phyloP scores from a whole-genome alignment of 2,888 invertebrate species.

The Sesamia inferens region DNA sequence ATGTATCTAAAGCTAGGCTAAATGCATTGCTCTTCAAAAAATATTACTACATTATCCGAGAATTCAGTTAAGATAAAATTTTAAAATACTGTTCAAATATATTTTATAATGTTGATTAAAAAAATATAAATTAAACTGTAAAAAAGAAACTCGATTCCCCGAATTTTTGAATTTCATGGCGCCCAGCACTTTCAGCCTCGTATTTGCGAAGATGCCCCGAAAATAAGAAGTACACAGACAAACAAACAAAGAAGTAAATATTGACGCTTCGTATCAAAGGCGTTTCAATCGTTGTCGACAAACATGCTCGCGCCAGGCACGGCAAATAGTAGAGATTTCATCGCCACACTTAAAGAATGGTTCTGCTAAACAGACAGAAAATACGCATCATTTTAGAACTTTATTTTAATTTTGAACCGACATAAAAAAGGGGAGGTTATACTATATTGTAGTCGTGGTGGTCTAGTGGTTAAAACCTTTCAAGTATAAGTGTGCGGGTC shows the following conservation, averaged over 20 bases:
- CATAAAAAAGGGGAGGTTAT: not conserved
- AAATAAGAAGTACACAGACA: conserved; percentile 68
- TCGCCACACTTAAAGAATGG: conserved; percentile 41
- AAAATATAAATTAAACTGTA: not conserved
- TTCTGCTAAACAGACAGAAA: conserved; percentile 27
- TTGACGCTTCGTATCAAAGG: conserved; percentile 77
- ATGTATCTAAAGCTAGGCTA: too few species aligned
- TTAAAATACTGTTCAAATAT: too few species aligned
- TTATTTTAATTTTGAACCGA: not conserved
- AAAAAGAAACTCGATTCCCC: not conserved
- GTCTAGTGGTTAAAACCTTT: too few species aligned
- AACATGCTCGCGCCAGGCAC: conserved; percentile 73
- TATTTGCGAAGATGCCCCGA: conserved; percentile 54
- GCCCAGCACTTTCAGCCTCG: conserved; percentile 56
- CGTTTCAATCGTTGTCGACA: conserved; percentile 74
- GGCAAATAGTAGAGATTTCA: conserved; percentile 71
- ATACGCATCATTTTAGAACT: not conserved
- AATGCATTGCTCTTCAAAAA: too few species aligned
- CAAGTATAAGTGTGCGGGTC: too few species aligned
- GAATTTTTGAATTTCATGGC: conserved; percentile 12
- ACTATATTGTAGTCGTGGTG: too few species aligned
- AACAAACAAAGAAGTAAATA: conserved; percentile 72
- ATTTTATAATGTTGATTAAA: too few species aligned
- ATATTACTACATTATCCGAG: too few species aligned
- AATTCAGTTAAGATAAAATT: too few species aligned